Base-by-base conservation (phyloP, 2,113 vertebrate species). In the Dicrurus megarhynchus region DNA sequence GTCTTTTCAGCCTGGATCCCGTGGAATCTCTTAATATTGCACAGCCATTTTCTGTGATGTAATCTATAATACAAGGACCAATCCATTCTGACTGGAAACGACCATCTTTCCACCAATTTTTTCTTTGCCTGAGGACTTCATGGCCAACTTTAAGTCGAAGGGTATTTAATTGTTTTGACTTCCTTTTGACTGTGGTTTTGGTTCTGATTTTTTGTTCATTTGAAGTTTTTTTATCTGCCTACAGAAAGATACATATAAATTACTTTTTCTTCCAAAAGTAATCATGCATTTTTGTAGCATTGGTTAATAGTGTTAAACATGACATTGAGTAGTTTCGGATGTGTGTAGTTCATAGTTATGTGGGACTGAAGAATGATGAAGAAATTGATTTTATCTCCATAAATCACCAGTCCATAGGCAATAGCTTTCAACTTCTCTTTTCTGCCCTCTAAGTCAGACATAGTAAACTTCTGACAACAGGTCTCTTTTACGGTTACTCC, bases 51-150 rank as follows among this genome's bases (percentile, higher is more conserved):
- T 98, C 98, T 53, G 98, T 98, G 52, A 98, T 97, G 35, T 97
- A 98, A 93, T 98, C 98, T 94, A 98, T 98, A 85, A 98, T 96
- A 91, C 96, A 98, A 50, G 98, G 97, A 69, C 98, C 98, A 80
- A 98, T 87, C 98, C 98, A 98, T 74, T 98, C 97, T 0, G 98
- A 97, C 46, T 97, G 97, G 81, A 98, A 98, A 80, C 93, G 95
- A n/a, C 97, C 98, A 61, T 98, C 97, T 85, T 98, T 98, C 97
- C 98, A 98, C 96, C 98, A 97, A 32, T 98, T 98, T 84, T 98
- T 98, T 46, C 95, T 97, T 79, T 98, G 98, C 70, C 97, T 95
- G 85, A 98, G 97, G 57, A 98, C 98, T 97, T 98, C 97, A 95
- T 98, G 97, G 76, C 98, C 98, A 69, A 98, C 98, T 97, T 98